Evolutionary conservation across 2,113 vertebrate species (phyloP).

Genomic region (Corydoras maculifer): DNA sequence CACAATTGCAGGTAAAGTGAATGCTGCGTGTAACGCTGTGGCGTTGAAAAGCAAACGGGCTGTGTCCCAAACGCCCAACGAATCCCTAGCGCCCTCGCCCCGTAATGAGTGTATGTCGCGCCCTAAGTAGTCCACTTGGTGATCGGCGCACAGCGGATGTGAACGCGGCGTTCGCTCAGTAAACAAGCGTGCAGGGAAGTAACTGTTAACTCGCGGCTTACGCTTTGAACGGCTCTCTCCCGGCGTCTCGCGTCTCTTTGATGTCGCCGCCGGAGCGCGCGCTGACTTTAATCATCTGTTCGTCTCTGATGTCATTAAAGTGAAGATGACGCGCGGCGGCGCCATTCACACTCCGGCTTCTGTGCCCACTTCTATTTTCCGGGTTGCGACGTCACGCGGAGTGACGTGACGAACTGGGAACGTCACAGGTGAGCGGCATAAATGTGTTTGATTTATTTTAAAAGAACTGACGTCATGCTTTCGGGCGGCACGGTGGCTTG

Average conservation of each 20-base stretch:
- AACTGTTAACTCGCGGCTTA: not conserved
- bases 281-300: not conserved
- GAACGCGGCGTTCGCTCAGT: not conserved
- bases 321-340: not conserved
- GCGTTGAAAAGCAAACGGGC: too few species aligned
- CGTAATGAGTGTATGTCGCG: too few species aligned
- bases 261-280: not conserved
- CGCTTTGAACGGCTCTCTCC: not conserved
- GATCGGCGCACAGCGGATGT: not conserved
- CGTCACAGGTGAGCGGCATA: not conserved
- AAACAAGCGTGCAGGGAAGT: not conserved
- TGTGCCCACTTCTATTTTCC: constrained; percentile 24
- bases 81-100: too few species aligned
- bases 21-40: too few species aligned
- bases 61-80: too few species aligned
- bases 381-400: constrained; percentile 9
- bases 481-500: too few species aligned
- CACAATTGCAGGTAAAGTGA: too few species aligned
- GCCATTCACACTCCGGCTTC: not conserved
- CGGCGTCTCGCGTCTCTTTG: not conserved
- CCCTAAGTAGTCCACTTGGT: too few species aligned
- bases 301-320: not conserved
- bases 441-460: too few species aligned
- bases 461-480: too few species aligned
- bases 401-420: not conserved